These are phyloP conservation scores for Dasysyrphus tricinctus DNA, from an alignment of 2,888 invertebrate genomes.

Conservation along the genomic window DNA sequence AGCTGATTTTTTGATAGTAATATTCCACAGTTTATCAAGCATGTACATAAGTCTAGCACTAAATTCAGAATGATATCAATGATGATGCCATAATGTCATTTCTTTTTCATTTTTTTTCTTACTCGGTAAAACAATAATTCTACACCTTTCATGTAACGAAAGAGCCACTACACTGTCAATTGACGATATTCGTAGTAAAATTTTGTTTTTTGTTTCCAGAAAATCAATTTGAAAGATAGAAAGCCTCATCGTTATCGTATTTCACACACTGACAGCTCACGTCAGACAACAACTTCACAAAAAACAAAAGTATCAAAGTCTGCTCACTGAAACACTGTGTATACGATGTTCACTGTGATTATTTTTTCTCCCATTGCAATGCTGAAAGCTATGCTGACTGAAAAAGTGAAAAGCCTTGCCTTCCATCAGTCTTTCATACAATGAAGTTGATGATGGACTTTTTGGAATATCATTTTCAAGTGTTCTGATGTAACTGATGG, in stretches of 20 bases:
- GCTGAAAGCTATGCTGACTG: background rate
- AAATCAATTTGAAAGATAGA: conserved; percentile 60
- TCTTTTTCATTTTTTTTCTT: background rate
- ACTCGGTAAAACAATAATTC: background rate
- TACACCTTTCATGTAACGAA: background rate
- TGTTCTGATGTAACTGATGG: background rate
- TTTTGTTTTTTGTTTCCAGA: background rate
- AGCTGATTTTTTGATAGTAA: too few species aligned
- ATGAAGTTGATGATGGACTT: conserved; percentile 61
- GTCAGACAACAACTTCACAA: conserved; percentile 63
- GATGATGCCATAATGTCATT: background rate
- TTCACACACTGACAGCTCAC: conserved; percentile 57
- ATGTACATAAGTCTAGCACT: too few species aligned
- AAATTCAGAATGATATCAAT: background rate
- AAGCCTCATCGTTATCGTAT: conserved; percentile 64
- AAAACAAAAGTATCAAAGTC: conserved; percentile 46
- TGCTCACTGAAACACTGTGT: conserved; percentile 1
- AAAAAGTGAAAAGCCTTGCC: conserved; percentile 7
- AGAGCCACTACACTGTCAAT: background rate
- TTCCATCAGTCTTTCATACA: conserved; percentile 4
- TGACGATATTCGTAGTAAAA: background rate
- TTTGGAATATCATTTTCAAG: conserved; percentile 59
- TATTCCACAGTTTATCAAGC: too few species aligned
- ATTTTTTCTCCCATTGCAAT: conserved; percentile 56
- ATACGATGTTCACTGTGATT: conserved; percentile 44